Base-by-base conservation (phyloP, 2,113 vertebrate genomes). In the Elephantulus edwardii region DNA sequence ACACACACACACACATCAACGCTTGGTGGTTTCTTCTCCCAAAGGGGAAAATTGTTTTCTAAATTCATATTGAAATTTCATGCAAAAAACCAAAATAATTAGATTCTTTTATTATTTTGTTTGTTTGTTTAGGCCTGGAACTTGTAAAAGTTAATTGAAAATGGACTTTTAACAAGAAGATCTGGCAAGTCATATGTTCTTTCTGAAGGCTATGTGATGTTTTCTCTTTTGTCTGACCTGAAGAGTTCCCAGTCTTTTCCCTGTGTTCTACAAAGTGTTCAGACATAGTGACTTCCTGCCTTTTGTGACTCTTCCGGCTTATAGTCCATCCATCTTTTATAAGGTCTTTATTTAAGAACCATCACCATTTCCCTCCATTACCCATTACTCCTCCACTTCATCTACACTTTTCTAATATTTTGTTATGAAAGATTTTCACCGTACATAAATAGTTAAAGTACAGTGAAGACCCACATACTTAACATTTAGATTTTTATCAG, bases 41-140 rank as follows among this genome's bases (percentile, higher is more conserved):
- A 50, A 64, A 76, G 48, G 83, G 54, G 12, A 64, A 44, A 88
- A 90, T 90, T 81, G 11, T 71, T 86, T 87, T 38, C 38, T 87
- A 50, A 56, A 30, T 48, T 78, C 79, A 22, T 50, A 88, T 90
- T 93, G 79, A 83, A 93, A 91, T 8, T 79, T 89, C 35, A 83
- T 70, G 16, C 38, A 76, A 83, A 60, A 88, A 33, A 33, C 26
- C 30, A 62, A 62, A 30, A 13, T 11, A 38, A 77, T 74, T 76
- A 72, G 68, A 76, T 3, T 79, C 30, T 87, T 89, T 80, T 38
- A 60, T 24, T 56, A 20, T 72, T 93, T 50, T 50, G 9, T 50
- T 50, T 50, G 8, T 92, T 77, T 82, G 64, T 87, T 89, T 66
- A 93, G 6, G 6, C 74, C 12, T 93, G 83, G 81, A 92, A 74